These are phyloP conservation scores for Meloidogyne exigua DNA, from an alignment of 1,140 invertebrate species.

Conservation along the genomic window DNA sequence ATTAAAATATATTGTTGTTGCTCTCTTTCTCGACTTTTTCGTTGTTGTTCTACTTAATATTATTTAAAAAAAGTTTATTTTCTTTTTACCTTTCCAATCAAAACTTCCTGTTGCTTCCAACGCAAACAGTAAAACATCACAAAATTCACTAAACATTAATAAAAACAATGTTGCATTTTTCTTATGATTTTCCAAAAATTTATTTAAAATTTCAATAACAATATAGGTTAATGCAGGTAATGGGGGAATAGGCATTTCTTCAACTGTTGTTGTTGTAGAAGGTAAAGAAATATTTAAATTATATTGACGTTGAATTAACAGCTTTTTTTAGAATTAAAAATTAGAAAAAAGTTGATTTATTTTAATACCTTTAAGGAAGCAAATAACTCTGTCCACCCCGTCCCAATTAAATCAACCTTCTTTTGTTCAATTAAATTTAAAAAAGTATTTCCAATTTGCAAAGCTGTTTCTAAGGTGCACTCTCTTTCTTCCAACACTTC, in stretches of 20 bases:
- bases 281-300: background rate
- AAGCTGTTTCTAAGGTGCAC: background rate
- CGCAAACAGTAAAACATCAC: background rate
- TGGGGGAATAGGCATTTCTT: background rate
- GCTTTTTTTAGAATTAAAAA: too few species aligned
- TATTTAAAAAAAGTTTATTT: background rate
- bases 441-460: conserved; percentile 13
- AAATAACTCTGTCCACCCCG: conserved; percentile 10
- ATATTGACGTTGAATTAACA: background rate
- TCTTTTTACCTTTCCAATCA: background rate
- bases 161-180: background rate
- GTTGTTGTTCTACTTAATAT: background rate
- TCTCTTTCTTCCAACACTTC: background rate
- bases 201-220: conserved; percentile 14
- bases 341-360: background rate
- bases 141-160: background rate
- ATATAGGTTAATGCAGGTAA: background rate
- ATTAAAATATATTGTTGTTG: background rate
- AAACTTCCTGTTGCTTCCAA: background rate
- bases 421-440: conserved; percentile 13
- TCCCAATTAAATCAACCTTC: conserved; percentile 7
- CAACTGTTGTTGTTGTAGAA: background rate
- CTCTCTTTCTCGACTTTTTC: background rate
- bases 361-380: background rate
- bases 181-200: conserved; percentile 7